Conservation (phyloP, 2,113 vertebrate genomes). For the Lethenteron reissneri region DNA sequence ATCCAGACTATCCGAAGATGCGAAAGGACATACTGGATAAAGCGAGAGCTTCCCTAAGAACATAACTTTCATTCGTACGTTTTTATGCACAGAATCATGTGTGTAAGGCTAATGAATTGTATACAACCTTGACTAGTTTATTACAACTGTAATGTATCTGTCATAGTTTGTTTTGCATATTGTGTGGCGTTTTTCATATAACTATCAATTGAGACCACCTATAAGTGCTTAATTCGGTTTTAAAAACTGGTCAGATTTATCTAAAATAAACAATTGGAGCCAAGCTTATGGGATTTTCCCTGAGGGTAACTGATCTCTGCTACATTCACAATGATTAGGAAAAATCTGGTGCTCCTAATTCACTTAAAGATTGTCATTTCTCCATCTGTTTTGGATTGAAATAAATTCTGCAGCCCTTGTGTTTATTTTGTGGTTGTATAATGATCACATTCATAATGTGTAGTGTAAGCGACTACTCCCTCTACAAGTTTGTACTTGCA, state of each 20-base stretch:
- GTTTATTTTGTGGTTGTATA: no score
- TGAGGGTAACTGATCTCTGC: background rate
- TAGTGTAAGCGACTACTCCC: no score
- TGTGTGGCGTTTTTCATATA: background rate
- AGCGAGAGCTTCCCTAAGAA: constrained; percentile 50
- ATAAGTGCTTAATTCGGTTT: background rate
- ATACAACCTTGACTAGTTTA: background rate
- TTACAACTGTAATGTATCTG: background rate
- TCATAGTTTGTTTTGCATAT: constrained; percentile 2
- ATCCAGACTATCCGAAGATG: constrained; percentile 81
- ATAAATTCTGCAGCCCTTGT: no score
- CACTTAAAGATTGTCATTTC: no score
- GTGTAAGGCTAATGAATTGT: background rate
- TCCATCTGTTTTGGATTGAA: no score
- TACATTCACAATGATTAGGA: no score
- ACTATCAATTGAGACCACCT: background rate
- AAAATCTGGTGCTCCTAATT: no score
- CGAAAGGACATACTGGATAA: constrained; percentile 93
- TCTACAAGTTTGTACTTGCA: no score
- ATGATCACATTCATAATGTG: no score
- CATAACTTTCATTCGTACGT: constrained; percentile 16
- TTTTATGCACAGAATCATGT: background rate
- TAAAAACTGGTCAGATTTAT: no score
- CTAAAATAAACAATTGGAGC: background rate
- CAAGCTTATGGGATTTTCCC: background rate